phyloP scores from a whole-genome alignment of 2,888 invertebrate genomes.

The Acanthosepion esculentum region DNA sequence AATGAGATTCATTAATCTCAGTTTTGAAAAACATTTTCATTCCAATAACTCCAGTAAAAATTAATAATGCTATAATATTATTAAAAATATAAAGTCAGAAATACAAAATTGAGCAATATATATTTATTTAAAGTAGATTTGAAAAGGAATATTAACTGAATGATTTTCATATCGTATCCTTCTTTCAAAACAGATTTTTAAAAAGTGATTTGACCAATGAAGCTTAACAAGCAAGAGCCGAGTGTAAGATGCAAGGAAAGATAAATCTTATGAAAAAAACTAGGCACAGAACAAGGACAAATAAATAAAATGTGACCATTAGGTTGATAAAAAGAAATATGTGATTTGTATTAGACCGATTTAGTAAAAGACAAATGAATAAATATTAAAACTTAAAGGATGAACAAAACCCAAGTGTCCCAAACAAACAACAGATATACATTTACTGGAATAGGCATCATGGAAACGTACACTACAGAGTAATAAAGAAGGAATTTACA shows the following conservation, averaged over 20 bases:
- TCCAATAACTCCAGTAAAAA: no score
- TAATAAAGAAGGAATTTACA: not conserved
- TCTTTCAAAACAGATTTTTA: not conserved
- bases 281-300: not conserved
- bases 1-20: no score
- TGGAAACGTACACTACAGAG: not conserved
- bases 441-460: slow-evolving; percentile 33
- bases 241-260: not conserved
- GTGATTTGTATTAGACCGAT: not conserved
- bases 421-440: slow-evolving; percentile 33
- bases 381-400: not conserved
- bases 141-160: not conserved
- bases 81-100: no score
- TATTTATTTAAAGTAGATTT: no score
- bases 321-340: not conserved
- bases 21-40: no score
- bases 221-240: not conserved
- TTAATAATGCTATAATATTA: no score
- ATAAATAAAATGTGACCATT: not conserved
- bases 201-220: slow-evolving; percentile 15
- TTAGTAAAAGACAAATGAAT: slow-evolving; percentile 33
- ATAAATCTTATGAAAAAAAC: not conserved
- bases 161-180: not conserved
- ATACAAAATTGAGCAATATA: no score
- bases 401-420: slow-evolving; percentile 33